Conservation (phyloP, 2,888 invertebrate genomes). For the Melolontha melolontha region DNA sequence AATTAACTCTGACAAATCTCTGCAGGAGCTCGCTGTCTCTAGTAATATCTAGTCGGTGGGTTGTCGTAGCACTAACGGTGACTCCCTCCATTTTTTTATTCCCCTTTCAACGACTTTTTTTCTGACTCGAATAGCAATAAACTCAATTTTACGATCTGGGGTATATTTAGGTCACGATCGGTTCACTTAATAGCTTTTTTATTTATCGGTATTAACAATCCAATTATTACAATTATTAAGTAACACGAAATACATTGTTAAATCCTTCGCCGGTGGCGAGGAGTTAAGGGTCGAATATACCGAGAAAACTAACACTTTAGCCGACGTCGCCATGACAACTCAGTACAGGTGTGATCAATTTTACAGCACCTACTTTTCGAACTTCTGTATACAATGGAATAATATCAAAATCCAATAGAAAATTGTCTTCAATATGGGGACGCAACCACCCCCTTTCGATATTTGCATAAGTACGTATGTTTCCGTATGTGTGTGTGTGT, state of each 20-base stretch:
- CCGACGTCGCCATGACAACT: constrained; percentile 49
- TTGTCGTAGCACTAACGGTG: constrained; percentile 42
- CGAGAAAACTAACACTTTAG: constrained; percentile 44
- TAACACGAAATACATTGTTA: constrained; percentile 7
- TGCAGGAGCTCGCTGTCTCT: constrained; percentile 82
- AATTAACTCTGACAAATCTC: constrained; percentile 81
- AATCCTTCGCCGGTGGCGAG: constrained; percentile 23
- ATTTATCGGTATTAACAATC: too few species aligned
- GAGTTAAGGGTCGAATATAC: constrained; percentile 30
- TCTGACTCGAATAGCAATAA: constrained; percentile 5
- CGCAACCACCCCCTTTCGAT: too few species aligned
- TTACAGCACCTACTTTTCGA: constrained; percentile 44
- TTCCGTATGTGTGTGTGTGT: too few species aligned
- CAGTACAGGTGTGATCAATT: constrained; percentile 51
- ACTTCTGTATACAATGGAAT: constrained; percentile 1
- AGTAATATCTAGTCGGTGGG: constrained; percentile 65
- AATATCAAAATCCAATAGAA: constrained; percentile 8
- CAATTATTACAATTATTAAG: constrained; percentile 11
- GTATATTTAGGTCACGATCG: too few species aligned
- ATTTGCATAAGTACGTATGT: too few species aligned
- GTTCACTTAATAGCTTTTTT: too few species aligned
- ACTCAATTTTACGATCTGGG: too few species aligned
- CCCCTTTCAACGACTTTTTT: constrained; percentile 2
- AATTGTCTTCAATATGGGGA: constrained; percentile 8
- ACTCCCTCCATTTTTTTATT: constrained; percentile 28